Percentiles rank a stretch among this genome's conserved stretches.
These are phyloP conservation scores for Melipona quadrifasciata DNA, from an alignment of 1,140 invertebrate genomes.

Conservation along the genomic window DNA sequence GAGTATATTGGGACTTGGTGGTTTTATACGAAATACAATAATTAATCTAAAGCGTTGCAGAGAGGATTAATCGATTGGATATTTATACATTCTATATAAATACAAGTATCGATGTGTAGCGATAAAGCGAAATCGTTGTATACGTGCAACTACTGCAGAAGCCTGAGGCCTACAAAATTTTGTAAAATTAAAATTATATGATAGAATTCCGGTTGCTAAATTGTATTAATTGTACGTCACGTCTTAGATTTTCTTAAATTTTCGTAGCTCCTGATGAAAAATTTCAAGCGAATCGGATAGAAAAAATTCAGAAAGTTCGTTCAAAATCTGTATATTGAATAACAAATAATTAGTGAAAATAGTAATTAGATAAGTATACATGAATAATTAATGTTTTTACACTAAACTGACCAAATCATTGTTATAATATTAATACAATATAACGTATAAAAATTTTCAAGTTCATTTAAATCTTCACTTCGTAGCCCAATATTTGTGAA, in stretches of 20 bases:
- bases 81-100: too few species aligned
- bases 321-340: not conserved
- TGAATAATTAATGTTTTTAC: not conserved
- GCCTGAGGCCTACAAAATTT: too few species aligned
- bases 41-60: too few species aligned
- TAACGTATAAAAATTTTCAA: not conserved
- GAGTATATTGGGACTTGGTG: too few species aligned
- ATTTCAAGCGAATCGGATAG: not conserved
- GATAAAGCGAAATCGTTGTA: too few species aligned
- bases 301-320: not conserved
- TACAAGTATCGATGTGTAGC: too few species aligned
- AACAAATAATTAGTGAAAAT: not conserved
- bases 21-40: too few species aligned
- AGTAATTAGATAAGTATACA: not conserved
- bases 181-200: too few species aligned
- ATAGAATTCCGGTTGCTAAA: too few species aligned
- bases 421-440: not conserved
- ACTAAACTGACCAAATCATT: not conserved
- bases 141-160: too few species aligned
- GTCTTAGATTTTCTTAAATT: not conserved
- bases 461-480: not conserved
- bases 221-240: too few species aligned
- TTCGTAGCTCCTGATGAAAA: not conserved
- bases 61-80: too few species aligned
- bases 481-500: not conserved